phyloP scores from a whole-genome alignment of 2,113 vertebrate genomes.

The Vicugna pacos region DNA sequence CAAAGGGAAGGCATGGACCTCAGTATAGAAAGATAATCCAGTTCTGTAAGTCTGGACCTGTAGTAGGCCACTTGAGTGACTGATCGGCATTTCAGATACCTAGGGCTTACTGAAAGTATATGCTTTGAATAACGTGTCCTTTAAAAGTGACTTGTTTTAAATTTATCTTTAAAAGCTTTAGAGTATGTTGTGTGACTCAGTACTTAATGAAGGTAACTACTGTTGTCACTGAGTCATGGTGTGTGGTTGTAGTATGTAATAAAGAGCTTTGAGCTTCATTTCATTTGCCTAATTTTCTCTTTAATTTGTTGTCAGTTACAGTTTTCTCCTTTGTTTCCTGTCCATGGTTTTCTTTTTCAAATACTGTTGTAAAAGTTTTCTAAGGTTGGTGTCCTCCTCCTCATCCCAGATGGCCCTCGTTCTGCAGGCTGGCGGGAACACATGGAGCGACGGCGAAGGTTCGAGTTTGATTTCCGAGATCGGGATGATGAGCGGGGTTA shows the following conservation, averaged over 20 bases:
- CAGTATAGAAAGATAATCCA: neutral
- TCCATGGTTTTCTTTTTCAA: constrained; percentile 29
- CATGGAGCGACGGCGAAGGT: constrained; percentile 94
- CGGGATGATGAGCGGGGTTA: constrained; percentile 95
- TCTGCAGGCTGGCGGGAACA: constrained; percentile 97
- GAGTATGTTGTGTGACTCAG: neutral
- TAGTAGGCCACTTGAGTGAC: neutral
- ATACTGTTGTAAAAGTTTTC: constrained; percentile 8
- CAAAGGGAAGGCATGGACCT: neutral
- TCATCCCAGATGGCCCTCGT: constrained; percentile 90
- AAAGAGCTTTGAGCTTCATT: neutral
- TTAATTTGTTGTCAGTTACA: neutral
- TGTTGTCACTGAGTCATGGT: neutral
- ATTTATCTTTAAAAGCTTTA: constrained; percentile 27
- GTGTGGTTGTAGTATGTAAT: too few species aligned
- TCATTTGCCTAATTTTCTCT: neutral
- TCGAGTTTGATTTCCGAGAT: constrained; percentile 95
- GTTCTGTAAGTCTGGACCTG: neutral
- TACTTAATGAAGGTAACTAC: neutral
- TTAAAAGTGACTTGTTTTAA: constrained; percentile 22
- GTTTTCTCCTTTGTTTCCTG: constrained; percentile 6
- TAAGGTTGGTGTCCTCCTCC: constrained; percentile 57
- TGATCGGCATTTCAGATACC: neutral
- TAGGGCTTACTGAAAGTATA: neutral
- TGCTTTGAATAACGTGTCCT: constrained; percentile 28